Evolutionary conservation across 2,888 invertebrate genomes (phyloP).

Genomic region (Exephanes ischioxanthus): DNA sequence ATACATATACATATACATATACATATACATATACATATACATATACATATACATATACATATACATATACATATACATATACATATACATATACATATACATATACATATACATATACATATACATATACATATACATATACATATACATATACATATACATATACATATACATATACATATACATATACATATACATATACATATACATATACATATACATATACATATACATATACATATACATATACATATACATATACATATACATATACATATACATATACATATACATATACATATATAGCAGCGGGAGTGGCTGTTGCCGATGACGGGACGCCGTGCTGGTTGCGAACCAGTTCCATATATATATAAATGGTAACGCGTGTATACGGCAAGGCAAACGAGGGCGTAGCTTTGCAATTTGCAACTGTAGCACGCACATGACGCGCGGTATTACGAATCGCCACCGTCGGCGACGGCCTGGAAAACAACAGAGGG

Average conservation of each 20-base stretch:
- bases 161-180: background rate
- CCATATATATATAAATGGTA: background rate
- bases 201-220: background rate
- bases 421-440: constrained; percentile 62
- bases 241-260: no score
- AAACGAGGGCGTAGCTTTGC: constrained; percentile 49
- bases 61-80: background rate
- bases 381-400: background rate
- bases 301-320: constrained; percentile 14
- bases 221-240: no score
- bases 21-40: background rate
- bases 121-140: background rate
- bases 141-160: no score
- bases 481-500: constrained; percentile 20
- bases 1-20: no score
- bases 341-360: background rate
- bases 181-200: background rate
- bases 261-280: no score
- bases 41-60: background rate
- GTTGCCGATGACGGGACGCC: constrained; percentile 37
- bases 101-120: background rate
- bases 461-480: constrained; percentile 50
- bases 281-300: no score
- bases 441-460: constrained; percentile 53
- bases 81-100: background rate